These are phyloP conservation scores for Neomorphus geoffroyi DNA, from an alignment of 2,797 vertebrate genomes.

Conservation along the genomic window DNA sequence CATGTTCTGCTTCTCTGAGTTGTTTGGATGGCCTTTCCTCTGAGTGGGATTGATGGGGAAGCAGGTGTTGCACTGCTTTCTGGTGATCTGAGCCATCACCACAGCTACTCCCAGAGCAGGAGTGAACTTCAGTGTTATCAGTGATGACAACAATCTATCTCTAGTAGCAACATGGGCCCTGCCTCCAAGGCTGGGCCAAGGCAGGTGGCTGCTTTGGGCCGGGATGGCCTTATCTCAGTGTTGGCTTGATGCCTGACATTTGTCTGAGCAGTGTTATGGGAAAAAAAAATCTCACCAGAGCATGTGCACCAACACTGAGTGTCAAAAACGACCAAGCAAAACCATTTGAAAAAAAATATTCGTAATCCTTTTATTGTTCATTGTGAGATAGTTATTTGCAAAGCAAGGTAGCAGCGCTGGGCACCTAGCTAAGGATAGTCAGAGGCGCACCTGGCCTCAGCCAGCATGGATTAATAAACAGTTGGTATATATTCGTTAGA, in stretches of 20 bases:
- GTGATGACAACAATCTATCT: neutral
- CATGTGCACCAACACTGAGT: too few species aligned
- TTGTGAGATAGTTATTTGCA: too few species aligned
- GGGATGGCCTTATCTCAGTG: neutral
- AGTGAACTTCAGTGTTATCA: neutral
- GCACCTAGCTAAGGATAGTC: too few species aligned
- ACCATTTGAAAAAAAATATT: too few species aligned
- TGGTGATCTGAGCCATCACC: neutral
- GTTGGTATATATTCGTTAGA: too few species aligned
- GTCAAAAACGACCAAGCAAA: too few species aligned
- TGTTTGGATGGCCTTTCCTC: neutral
- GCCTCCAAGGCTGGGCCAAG: neutral
- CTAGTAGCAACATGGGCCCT: neutral
- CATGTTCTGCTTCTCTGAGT: neutral
- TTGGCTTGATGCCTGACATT: neutral
- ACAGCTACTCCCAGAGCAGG: neutral
- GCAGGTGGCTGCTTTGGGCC: neutral
- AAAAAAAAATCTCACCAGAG: too few species aligned
- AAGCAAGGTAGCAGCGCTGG: too few species aligned
- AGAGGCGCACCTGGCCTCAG: too few species aligned
- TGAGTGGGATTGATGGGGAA: neutral
- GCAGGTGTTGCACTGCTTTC: neutral
- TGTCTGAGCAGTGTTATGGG: neutral
- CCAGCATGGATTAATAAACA: too few species aligned
- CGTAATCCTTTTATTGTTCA: too few species aligned